phyloP scores from a whole-genome alignment of 1,140 invertebrate species.

The Mylabris phalerata region DNA sequence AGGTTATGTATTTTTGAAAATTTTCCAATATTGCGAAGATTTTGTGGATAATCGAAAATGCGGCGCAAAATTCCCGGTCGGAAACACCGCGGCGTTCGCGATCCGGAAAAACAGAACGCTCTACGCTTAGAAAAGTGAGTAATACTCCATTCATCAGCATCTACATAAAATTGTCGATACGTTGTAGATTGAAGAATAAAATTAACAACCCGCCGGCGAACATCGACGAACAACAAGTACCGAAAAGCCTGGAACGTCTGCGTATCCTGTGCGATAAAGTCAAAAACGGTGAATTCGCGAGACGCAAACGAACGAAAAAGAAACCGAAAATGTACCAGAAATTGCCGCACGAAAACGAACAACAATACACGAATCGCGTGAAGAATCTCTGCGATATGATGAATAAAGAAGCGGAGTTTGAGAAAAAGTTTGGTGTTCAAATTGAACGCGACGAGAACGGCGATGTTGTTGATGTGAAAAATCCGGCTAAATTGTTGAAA shows the following conservation, averaged over 20 bases:
- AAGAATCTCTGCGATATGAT: slow-evolving; percentile 44
- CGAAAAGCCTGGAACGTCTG: slow-evolving; percentile 52
- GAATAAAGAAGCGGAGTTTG: slow-evolving; percentile 47
- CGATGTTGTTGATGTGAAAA: slow-evolving; percentile 41
- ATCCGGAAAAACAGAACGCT: slow-evolving; percentile 57
- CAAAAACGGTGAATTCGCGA: slow-evolving; percentile 36
- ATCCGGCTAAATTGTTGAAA: slow-evolving; percentile 36
- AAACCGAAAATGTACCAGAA: slow-evolving; percentile 42
- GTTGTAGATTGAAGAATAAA: slow-evolving; percentile 52
- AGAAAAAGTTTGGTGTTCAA: slow-evolving; percentile 49
- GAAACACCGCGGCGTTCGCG: slow-evolving; percentile 63
- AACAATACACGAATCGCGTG: slow-evolving; percentile 43
- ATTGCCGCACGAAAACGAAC: slow-evolving; percentile 45
- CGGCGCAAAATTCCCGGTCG: slow-evolving; percentile 66
- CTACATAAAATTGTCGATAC: slow-evolving; percentile 10
- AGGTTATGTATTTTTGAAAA: too few relatives aligned
- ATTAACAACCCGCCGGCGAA: slow-evolving; percentile 60
- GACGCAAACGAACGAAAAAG: slow-evolving; percentile 23
- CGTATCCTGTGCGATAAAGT: slow-evolving; percentile 51
- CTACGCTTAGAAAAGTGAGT: slow-evolving; percentile 51
- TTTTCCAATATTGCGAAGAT: too few relatives aligned
- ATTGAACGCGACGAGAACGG: slow-evolving; percentile 46
- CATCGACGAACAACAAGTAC: slow-evolving; percentile 57
- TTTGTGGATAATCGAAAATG: slow-evolving; percentile 49
- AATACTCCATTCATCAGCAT: neutral